Evolutionary conservation across 2,888 invertebrate species (phyloP).

Genomic region (Eucriotettix oculatus): DNA sequence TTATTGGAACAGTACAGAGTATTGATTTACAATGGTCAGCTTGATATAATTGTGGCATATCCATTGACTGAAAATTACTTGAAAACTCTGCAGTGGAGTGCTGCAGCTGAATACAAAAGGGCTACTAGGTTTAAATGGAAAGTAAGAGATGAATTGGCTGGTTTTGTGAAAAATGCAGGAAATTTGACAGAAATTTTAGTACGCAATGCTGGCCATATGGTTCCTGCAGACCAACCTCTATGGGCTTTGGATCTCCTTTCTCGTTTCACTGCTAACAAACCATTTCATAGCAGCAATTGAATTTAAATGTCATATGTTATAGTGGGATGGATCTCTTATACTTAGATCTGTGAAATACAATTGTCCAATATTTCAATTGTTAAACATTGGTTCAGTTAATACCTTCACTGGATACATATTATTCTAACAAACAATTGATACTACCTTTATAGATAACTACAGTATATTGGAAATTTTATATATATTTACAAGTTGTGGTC

Average conservation of each 20-base stretch:
- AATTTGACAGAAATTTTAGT: slow-evolving; percentile 20
- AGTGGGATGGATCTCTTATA: too few species aligned
- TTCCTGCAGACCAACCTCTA: slow-evolving; percentile 24
- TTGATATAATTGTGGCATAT: slow-evolving; percentile 48
- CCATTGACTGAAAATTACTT: slow-evolving; percentile 40
- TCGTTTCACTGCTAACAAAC: slow-evolving; percentile 23
- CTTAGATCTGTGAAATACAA: too few species aligned
- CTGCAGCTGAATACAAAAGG: slow-evolving; percentile 15
- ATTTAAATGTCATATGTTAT: background rate
- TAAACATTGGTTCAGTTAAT: too few species aligned
- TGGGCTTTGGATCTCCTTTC: slow-evolving; percentile 24
- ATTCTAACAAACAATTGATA: too few species aligned
- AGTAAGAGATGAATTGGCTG: slow-evolving; percentile 15
- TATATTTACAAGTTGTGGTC: too few species aligned
- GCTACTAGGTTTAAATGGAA: slow-evolving; percentile 3
- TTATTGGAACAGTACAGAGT: slow-evolving; percentile 39
- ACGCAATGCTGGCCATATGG: slow-evolving; percentile 24
- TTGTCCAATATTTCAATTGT: too few species aligned
- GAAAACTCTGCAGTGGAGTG: slow-evolving; percentile 29
- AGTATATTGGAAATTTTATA: too few species aligned
- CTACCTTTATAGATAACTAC: too few species aligned
- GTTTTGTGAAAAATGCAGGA: slow-evolving; percentile 18
- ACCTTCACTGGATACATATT: too few species aligned
- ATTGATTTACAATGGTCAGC: slow-evolving; percentile 23
- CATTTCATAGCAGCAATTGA: background rate